Conservation (phyloP, 2,888 invertebrate genomes). For the Sarcophaga variegata region DNA sequence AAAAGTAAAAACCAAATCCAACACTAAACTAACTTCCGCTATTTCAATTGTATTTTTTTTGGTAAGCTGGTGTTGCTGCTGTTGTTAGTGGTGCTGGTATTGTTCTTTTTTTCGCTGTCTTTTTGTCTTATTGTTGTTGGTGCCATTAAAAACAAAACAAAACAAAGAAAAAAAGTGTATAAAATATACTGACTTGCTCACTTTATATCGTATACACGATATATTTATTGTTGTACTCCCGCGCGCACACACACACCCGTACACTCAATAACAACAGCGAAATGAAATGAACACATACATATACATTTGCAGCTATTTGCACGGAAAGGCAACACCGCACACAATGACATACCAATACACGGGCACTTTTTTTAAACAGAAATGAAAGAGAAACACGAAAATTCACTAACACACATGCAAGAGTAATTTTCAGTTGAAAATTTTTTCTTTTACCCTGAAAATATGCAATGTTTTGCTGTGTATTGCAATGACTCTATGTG, state of each 20-base stretch:
- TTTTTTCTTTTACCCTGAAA: background rate
- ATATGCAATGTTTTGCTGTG: background rate
- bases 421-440: background rate
- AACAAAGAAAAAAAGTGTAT: constrained; percentile 2
- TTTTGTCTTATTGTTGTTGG: constrained; percentile 3
- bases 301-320: no score
- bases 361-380: no score
- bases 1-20: constrained; percentile 49
- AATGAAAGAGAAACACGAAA: no score
- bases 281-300: no score
- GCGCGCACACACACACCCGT: constrained; percentile 9
- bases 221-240: background rate
- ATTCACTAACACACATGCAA: no score
- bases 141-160: background rate
- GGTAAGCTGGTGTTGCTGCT: constrained; percentile 26
- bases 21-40: constrained; percentile 56
- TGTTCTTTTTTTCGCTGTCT: constrained; percentile 6
- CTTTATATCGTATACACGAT: constrained; percentile 16
- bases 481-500: background rate
- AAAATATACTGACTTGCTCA: constrained; percentile 37
- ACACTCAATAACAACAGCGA: no score
- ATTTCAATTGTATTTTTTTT: constrained; percentile 43
- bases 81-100: constrained; percentile 2
- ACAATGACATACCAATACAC: no score
- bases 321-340: no score